These are phyloP conservation scores for Ophion ventricosus DNA, from an alignment of 2,888 invertebrate species.

Conservation along the genomic window DNA sequence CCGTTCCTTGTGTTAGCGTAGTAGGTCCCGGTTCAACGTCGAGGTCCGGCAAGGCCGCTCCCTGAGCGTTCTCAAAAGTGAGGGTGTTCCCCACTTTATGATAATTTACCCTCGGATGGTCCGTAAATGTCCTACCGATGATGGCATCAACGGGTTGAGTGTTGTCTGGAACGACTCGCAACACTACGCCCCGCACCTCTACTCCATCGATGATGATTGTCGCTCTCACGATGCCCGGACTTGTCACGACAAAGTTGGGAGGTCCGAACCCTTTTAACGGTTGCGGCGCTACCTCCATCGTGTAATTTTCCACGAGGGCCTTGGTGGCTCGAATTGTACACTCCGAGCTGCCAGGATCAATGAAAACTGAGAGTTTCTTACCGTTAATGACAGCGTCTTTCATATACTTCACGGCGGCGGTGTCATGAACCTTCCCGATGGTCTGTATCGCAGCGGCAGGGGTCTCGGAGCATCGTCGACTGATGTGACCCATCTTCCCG, in stretches of 20 bases:
- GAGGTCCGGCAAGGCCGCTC: too few species aligned
- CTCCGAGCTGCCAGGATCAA: slow-evolving; percentile 34
- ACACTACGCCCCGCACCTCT: too few species aligned
- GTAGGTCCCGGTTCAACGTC: too few species aligned
- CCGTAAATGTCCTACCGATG: slow-evolving; percentile 28
- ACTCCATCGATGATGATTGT: too few species aligned
- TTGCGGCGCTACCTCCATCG: background rate
- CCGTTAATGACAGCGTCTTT: background rate
- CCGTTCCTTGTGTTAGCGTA: too few species aligned
- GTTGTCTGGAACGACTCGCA: slow-evolving; percentile 16
- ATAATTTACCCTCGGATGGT: background rate
- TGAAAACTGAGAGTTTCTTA: too few species aligned
- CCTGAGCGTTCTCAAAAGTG: background rate
- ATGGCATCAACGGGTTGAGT: slow-evolving; percentile 5
- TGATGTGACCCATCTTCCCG: background rate
- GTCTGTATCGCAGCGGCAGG: background rate
- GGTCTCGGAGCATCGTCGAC: background rate
- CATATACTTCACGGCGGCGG: background rate
- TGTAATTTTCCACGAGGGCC: background rate
- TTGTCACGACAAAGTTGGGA: too few species aligned
- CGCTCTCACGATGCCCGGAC: too few species aligned
- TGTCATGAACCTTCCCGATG: background rate
- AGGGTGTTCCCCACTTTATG: background rate
- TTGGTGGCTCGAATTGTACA: slow-evolving; percentile 34
- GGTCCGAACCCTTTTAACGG: too few species aligned